Evolutionary conservation across 2,113 vertebrate genomes (phyloP), one percentile per base, ranked within the genome.

Genomic region (Strigops habroptila): DNA sequence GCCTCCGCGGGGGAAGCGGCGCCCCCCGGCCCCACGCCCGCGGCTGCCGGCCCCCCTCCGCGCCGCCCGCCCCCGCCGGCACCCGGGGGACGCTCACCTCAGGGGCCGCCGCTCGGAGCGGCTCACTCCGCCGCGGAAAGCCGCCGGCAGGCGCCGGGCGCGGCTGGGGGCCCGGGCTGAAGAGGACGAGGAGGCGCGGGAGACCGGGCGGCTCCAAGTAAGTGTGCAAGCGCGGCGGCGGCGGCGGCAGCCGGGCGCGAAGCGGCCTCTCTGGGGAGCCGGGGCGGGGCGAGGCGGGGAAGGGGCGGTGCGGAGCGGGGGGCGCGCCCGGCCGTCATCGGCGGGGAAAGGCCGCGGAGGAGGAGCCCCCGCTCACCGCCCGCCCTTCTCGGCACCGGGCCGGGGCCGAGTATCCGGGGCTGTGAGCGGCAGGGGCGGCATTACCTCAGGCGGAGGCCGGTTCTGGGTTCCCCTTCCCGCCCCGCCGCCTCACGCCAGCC

Each of bases 251-350:
- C 44, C 64, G 35, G 60, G 60, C 44, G 35, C 86, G 24, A 87
- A 93, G 18, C 96, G 92, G 93, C 94, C 96, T 94, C 95, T 94
- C 79, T 51, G 23, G 82, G 84, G 91, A 94, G 96, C 87, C 62
- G 91, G 51, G 84, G 93, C 82, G 92, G 83, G 85, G 18, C 48
- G 19, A 41, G 21, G 43, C 85, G 52, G 69, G 53, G 71, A 75
- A 69, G 51, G 52, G 89, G 92, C 33, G 69, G 43, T 1, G n/a
- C 73, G 39, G 31, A 39, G 51, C 16, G 8, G 35, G 41, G 39
- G 55, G 65, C 35, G 48, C 51, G 35, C 24, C 83, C 35, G 5
- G 35, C 43, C 30, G 35, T n/a, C 35, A 51, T n/a, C 51, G 86
- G 93, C 79, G 87, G 84, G 46, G 77, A 51, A 44, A 68, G 39